Conservation (phyloP, 2,797 vertebrate species). For the Pipistrellus pipistrellus region DNA sequence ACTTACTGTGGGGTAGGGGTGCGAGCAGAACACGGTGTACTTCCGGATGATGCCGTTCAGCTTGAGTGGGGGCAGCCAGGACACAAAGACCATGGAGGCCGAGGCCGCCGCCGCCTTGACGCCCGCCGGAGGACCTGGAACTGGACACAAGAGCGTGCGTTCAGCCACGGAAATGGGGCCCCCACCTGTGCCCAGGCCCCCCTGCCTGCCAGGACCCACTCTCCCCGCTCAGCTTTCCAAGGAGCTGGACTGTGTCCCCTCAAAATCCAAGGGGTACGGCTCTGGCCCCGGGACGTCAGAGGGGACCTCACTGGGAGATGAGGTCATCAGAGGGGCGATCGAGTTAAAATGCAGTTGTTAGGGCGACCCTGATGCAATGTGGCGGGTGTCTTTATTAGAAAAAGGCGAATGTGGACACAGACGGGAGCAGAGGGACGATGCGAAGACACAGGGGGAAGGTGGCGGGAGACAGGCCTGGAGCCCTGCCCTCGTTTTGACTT, state of each 20-base stretch:
- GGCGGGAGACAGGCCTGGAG: too few relatives aligned
- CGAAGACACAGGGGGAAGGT: background rate
- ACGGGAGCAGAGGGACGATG: fast-evolving
- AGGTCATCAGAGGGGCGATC: fast-evolving
- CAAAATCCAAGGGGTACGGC: fast-evolving
- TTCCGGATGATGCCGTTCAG: slow-evolving; percentile 98
- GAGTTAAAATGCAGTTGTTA: fast-evolving
- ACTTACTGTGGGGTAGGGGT: slow-evolving; percentile 97
- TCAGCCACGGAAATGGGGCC: background rate
- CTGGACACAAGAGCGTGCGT: slow-evolving; percentile 84
- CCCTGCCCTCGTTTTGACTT: background rate
- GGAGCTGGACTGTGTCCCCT: background rate
- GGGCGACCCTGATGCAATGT: background rate
- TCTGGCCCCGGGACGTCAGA: too few relatives aligned
- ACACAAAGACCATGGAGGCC: slow-evolving; percentile 96
- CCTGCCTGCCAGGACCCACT: background rate
- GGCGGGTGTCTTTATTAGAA: background rate
- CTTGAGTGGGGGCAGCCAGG: slow-evolving; percentile 98
- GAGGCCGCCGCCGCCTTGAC: slow-evolving; percentile 97
- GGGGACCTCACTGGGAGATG: background rate
- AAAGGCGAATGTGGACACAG: background rate
- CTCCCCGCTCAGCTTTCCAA: background rate
- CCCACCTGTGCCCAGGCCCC: fast-evolving
- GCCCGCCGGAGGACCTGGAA: slow-evolving; percentile 97
- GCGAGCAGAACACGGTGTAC: slow-evolving; percentile 99